phyloP scores from a whole-genome alignment of 1,140 invertebrate genomes.

The Galleria mellonella region DNA sequence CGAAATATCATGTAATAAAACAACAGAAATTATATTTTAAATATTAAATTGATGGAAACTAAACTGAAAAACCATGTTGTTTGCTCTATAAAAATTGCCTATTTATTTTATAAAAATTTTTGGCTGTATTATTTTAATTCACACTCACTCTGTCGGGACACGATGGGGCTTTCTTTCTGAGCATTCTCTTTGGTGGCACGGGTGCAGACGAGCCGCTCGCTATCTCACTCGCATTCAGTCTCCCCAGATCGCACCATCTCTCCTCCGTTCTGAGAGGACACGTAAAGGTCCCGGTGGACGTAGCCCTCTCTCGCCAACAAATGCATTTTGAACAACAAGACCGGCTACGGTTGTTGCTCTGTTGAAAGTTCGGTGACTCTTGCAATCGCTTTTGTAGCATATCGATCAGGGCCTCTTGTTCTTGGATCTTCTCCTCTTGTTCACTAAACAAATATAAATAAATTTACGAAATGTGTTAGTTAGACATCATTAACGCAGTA shows the following conservation, averaged over 20 bases:
- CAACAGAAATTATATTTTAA: too few species aligned
- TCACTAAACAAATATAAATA: constrained; percentile 17
- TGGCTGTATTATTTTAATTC: too few species aligned
- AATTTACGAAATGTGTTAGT: neutral
- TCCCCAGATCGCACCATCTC: constrained; percentile 3
- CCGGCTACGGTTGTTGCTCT: neutral
- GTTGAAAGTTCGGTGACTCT: neutral
- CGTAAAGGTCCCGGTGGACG: neutral
- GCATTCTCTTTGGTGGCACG: constrained; percentile 22
- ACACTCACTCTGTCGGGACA: constrained; percentile 17
- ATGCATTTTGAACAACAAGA: constrained; percentile 21
- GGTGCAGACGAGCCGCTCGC: constrained; percentile 28
- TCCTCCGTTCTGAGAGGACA: constrained; percentile 6
- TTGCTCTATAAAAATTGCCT: too few species aligned
- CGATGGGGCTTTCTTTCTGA: constrained; percentile 18
- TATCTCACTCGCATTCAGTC: constrained; percentile 21
- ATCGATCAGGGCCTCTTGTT: constrained; percentile 25
- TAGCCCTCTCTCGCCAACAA: neutral
- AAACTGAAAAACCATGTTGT: too few species aligned
- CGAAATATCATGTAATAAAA: too few species aligned
- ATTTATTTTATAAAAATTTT: too few species aligned
- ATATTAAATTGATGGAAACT: too few species aligned
- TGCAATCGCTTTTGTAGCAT: constrained; percentile 11
- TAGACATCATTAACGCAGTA: neutral
- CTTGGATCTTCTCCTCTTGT: constrained; percentile 34